Conservation (phyloP, 2,113 vertebrate species). For the Cheilinus undulatus region DNA sequence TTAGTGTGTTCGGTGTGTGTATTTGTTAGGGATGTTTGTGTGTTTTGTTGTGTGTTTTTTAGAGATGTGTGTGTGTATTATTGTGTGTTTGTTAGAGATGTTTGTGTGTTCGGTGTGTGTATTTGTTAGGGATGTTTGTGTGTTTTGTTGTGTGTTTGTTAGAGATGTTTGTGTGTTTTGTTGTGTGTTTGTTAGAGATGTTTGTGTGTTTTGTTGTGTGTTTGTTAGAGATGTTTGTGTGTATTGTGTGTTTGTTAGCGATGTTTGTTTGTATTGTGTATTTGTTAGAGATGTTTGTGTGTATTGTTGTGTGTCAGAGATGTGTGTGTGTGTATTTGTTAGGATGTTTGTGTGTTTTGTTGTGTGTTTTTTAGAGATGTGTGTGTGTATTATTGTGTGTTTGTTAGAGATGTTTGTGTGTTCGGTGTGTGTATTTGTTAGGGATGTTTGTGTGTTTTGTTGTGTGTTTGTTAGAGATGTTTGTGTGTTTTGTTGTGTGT, state of each 20-base stretch:
- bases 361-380: neutral
- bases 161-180: neutral
- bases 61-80: no score
- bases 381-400: neutral
- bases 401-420: no score
- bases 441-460: neutral
- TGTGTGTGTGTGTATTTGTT: neutral
- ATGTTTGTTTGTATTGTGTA: neutral
- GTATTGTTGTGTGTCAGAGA: neutral
- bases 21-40: conserved; percentile 4
- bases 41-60: neutral
- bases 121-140: no score
- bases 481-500: no score
- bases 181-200: neutral
- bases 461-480: conserved; percentile 2
- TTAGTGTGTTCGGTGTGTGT: no score
- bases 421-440: neutral
- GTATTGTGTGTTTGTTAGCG: no score
- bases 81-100: neutral
- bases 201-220: no score
- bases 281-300: conserved; percentile 4
- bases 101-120: neutral
- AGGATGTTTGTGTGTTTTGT: neutral
- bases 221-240: conserved; percentile 4
- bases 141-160: neutral